A percentile compares a stretch with the other conserved stretches of the same genome.
phyloP scores from a whole-genome alignment of 2,113 vertebrate genomes.

The Loxodonta africana region DNA sequence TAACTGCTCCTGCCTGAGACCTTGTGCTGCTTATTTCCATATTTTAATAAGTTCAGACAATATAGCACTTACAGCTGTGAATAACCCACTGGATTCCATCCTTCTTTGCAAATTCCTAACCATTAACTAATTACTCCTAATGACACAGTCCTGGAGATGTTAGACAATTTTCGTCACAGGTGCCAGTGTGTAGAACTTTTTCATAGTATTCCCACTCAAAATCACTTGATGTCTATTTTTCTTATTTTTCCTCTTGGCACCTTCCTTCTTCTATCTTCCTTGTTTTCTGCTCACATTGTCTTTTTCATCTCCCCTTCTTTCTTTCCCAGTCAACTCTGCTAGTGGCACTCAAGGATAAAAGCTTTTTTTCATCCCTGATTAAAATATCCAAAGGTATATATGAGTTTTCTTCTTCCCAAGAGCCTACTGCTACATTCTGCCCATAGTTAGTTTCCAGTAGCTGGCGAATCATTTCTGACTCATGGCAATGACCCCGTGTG shows the following conservation, averaged over 20 bases:
- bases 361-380: not conserved
- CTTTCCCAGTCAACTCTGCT: not conserved
- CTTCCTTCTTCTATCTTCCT: not conserved
- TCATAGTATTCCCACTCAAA: not conserved
- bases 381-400: not conserved
- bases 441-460: not conserved
- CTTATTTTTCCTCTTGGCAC: not conserved
- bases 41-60: slow-evolving; percentile 62
- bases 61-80: not conserved
- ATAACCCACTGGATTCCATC: not conserved
- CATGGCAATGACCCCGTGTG: not conserved
- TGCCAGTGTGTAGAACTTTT: not conserved
- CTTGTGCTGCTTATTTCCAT: not conserved
- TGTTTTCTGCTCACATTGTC: not conserved
- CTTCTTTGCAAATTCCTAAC: not conserved
- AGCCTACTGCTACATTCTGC: not conserved
- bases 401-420: not conserved
- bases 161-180: not conserved
- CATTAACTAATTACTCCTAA: slow-evolving; percentile 48
- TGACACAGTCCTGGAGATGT: not conserved
- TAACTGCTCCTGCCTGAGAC: not conserved
- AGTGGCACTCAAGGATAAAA: not conserved
- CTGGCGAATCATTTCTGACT: not conserved
- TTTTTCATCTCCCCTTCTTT: not conserved
- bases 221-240: not conserved